Base-by-base conservation (phyloP, 2,888 invertebrate species). In the Phrixothrix hirtus region DNA sequence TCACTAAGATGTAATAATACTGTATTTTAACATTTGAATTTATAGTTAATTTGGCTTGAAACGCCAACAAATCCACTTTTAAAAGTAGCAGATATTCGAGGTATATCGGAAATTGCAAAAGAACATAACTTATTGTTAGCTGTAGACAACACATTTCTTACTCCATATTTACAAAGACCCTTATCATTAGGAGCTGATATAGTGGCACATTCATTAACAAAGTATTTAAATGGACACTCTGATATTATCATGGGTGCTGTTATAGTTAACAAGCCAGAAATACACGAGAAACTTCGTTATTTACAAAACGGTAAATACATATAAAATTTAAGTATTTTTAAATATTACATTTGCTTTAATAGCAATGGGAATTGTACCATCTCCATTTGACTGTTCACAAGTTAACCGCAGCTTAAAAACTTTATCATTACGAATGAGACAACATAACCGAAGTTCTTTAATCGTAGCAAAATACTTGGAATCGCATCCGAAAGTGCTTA, bases 171-270 rank as follows among this genome's bases (percentile, higher is more conserved):
- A 60, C 94, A 97, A 87, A 82, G 87, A 51, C 98, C 98, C 1
- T 75, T 99, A 44, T 85, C 87, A 14, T 80, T 95, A 25, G 98
- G 97, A 0, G 96, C 93, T 1, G 96, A 99, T 74, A 78, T 97
- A 44, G 89, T 88, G 1, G 78, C 92, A 64, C 95, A 98, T 76
- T 98, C 98, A 0, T 70, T 96, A 44, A 95, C 96, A 0, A 99
- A 99, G 77, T 99, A 97, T 72, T 92, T 99, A 86, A 99, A 99
- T 76, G 98, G 98, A 0, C 98, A 99, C 77, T 88, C 93, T 0
- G 98, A 99, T 78, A 90, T 95, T 12, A 86, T 98, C 3, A 98
- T 99, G 98, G 98, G 98, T 1, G 89, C 92, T 10, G 83, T 88
- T 4, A 79, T 90, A 25, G 83, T 89, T 1, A 92, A 86, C 62